Base-by-base conservation (phyloP, 1,140 invertebrate species). In the Drosophila subpulchrella region DNA sequence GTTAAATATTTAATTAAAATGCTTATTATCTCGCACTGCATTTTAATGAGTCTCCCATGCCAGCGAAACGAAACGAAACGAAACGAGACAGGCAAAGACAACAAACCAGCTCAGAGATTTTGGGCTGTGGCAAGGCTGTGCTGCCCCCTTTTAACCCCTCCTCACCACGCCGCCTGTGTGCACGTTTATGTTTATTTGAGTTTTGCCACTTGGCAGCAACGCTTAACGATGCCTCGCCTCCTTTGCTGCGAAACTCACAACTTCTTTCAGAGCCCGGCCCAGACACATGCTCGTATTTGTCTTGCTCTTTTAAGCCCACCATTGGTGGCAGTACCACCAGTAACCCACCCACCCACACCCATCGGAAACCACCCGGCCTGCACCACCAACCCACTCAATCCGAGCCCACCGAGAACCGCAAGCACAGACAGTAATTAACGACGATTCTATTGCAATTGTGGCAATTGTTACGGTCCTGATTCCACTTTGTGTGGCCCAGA, bases 1-100 rank as follows among this genome's bases (percentile, higher is more conserved):
- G 89, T 91, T 91, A 91, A 91, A 91, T 91, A 91, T 91, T 91
- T 91, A 91, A 91, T 91, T 91, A 91, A 91, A 91, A 91, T 91
- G 89, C 89, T 91, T 91, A 91, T 91, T 91, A 91, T 91, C 89
- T 91, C 79, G 89, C 89, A 91, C 84, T 91, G 89, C 89, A 91
- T 91, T 91, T 91, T 91, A 91, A 91, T 91, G 89, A 91, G 89
- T 91, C 84, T 85, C 74, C 76, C 83, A 72, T 72, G 76, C 74
- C 59, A 13, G 11, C 13, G 6, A 12, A 48, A 48, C 53, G 17
- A 7, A 65, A 27, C 36, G 57, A 42, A 58, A 24, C n/a, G 57
- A 59, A 36, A 27, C 20, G 24, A 39, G 27, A 68, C 70, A 68
- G 73, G 46, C 75, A 77, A 86, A 86, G 79, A 88, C 83, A 86